Evolutionary conservation across 2,797 vertebrate genomes (phyloP).

Genomic region (Lepilemur septentrionalis): DNA sequence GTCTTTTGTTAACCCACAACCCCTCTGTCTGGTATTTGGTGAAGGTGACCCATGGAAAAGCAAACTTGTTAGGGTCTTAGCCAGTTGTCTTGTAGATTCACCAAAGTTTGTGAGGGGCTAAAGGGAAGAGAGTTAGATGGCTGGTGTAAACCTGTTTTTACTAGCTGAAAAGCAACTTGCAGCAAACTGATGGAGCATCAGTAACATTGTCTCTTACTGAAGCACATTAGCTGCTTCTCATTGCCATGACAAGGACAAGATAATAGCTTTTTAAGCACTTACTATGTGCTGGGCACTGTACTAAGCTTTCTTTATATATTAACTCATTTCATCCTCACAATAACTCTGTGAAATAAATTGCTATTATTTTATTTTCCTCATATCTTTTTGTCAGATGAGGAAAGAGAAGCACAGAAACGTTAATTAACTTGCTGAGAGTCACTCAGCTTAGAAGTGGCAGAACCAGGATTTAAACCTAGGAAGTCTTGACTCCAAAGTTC

Average conservation of each 20-base stretch:
- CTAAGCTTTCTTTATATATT: not conserved
- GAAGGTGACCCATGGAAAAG: not conserved
- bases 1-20: not conserved
- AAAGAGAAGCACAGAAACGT: not conserved
- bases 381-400: not conserved
- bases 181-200: not conserved
- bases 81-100: not conserved
- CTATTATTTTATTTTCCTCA: not conserved
- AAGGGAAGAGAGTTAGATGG: not conserved
- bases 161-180: not conserved
- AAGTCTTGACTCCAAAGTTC: not conserved
- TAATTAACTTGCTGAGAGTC: conserved; percentile 1
- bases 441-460: not conserved
- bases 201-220: not conserved
- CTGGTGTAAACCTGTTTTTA: not conserved
- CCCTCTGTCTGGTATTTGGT: not conserved
- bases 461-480: conserved; percentile 6
- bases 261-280: not conserved
- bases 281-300: not conserved
- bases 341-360: conserved; percentile 17
- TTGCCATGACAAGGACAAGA: not conserved
- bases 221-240: not conserved
- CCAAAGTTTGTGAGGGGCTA: not conserved
- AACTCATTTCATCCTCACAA: not conserved
- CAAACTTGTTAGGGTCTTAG: not conserved